These are phyloP conservation scores for Cyclina sinensis DNA, from an alignment of 1,140 invertebrate genomes.

Conservation along the genomic window DNA sequence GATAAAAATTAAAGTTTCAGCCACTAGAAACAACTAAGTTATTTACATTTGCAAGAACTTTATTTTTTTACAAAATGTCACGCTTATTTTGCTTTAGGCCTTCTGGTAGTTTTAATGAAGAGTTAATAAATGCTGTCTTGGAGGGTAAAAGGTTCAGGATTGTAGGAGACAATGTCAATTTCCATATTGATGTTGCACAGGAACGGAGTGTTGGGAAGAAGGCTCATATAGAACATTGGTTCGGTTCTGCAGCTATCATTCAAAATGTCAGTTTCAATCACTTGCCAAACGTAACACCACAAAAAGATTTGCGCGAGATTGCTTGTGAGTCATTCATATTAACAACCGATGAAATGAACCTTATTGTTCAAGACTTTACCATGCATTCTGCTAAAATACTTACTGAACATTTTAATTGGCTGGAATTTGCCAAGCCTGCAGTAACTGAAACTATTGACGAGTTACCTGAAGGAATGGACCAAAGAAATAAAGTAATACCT, in stretches of 20 bases:
- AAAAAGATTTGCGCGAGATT: background rate
- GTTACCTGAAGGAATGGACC: background rate
- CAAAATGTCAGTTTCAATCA: background rate
- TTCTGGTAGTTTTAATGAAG: slow-evolving; percentile 11
- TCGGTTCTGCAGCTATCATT: too few relatives aligned
- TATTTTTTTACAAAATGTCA: too few relatives aligned
- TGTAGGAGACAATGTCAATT: slow-evolving; percentile 52
- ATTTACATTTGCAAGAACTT: too few relatives aligned
- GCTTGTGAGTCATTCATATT: background rate
- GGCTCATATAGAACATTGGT: slow-evolving; percentile 51
- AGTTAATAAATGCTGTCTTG: slow-evolving; percentile 7
- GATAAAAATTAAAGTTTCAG: too few relatives aligned
- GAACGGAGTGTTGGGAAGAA: slow-evolving; percentile 5
- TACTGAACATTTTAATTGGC: slow-evolving; percentile 41
- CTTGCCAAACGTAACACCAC: background rate
- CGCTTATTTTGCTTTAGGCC: too few relatives aligned
- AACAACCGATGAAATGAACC: background rate
- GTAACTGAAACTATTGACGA: background rate
- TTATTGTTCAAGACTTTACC: slow-evolving; percentile 26
- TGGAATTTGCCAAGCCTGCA: slow-evolving; percentile 1
- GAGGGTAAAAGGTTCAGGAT: slow-evolving; percentile 29
- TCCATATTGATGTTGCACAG: too few relatives aligned
- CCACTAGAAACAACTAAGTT: too few relatives aligned
- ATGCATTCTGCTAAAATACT: slow-evolving; percentile 13
- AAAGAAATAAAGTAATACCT: slow-evolving; percentile 61